Evolutionary conservation across 2,797 vertebrate genomes (phyloP), one percentile per base, ranked within the genome.

Genomic region (Mormyrops attenuatus): DNA sequence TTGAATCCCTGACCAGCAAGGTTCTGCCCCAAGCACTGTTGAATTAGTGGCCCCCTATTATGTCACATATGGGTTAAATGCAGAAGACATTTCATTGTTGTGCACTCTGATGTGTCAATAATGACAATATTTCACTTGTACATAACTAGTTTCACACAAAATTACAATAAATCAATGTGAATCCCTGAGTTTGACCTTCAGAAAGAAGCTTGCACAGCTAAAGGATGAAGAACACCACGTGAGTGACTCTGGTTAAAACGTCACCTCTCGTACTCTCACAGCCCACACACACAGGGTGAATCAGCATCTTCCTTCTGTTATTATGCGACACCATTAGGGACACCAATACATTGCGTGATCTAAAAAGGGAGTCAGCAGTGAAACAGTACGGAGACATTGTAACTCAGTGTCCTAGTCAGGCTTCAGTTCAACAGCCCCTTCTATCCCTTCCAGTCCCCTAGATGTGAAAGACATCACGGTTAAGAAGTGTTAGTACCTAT

Each of bases 231-330:
- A 85, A 50, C 22, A 26, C 49, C 9, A 52, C 6, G 22, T 6
- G 44, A 30, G 49, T 22, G 8, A 84, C 44, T 80, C 11, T 1
- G 34, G n/a, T 26, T 52, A 85, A 82, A 41, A 53, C 50, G 84
- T 13, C 22, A 53, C 26, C 88, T 5, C 57, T 53, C 20, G 2
- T 47, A 30, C 15, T 26, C 38, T 82, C 41, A 44, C 41, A 85
- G 50, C 4, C n/a, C 55, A 85, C 82, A 47, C 17, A 82, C 20
- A 47, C 20, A 82, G 15, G 44, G 26, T 85, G 88, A 89, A 77
- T 85, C 80, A 85, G 88, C 80, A 89, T 89, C 63, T 82, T 82
- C 77, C 77, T 47, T 89, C 82, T 84, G 15, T 49, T 9, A 17
- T 49, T 7, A 49, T 2, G 9, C 20, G 8, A 47, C 41, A 82